Percentiles rank a stretch among this genome's conserved stretches.
Evolutionary conservation across 2,888 invertebrate species (phyloP).

Genomic region (Thecophora atra): DNA sequence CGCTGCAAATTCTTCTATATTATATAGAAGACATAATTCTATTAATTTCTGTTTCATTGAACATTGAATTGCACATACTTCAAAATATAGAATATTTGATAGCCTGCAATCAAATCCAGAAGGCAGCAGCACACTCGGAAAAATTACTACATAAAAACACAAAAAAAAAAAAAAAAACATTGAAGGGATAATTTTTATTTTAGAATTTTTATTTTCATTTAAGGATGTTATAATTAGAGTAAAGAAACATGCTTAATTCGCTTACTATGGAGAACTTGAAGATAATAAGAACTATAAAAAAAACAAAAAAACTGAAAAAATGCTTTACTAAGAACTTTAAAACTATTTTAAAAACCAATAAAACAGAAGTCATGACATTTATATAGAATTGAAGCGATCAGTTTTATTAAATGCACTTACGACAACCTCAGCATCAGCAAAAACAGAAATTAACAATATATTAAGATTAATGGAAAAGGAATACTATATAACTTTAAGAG

Average conservation of each 20-base stretch:
- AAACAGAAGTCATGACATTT: neutral
- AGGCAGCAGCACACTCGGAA: neutral
- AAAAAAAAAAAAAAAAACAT: conserved; percentile 18
- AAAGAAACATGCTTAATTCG: conserved; percentile 23
- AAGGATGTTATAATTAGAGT: conserved; percentile 6
- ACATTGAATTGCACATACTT: neutral
- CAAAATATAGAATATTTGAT: conserved; percentile 11
- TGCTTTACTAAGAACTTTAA: conserved; percentile 19
- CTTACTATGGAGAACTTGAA: conserved; percentile 25
- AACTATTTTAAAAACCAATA: conserved; percentile 21
- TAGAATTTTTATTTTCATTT: conserved; percentile 9
- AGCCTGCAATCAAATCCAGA: conserved; percentile 26
- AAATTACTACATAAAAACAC: conserved; percentile 3
- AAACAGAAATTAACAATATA: conserved; percentile 21
- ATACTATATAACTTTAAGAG: conserved; percentile 26
- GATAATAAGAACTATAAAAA: conserved; percentile 11
- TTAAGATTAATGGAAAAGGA: conserved; percentile 10
- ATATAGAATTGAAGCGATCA: conserved; percentile 18
- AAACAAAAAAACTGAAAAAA: conserved; percentile 10
- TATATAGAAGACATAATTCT: conserved; percentile 7
- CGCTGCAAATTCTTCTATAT: conserved; percentile 42
- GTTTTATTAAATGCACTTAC: conserved; percentile 22
- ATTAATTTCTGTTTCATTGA: conserved; percentile 13
- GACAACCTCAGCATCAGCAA: conserved; percentile 36
- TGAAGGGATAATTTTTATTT: conserved; percentile 5